A percentile compares a stretch with the other conserved stretches of the same genome.
These are phyloP conservation scores for Columba guinea DNA, from an alignment of 2,797 vertebrate species.

Conservation along the genomic window DNA sequence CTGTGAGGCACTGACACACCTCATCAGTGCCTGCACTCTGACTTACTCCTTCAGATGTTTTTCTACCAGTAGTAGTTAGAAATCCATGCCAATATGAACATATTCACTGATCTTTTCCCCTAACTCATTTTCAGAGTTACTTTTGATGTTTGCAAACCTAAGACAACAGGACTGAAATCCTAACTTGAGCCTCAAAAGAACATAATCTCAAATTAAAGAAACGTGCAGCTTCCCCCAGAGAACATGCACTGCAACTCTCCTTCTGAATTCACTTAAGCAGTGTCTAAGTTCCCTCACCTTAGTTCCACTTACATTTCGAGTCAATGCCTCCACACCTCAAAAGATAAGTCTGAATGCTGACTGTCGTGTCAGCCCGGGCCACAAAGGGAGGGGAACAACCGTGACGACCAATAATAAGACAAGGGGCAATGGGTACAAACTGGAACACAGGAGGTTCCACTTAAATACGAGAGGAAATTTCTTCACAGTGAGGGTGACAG, in stretches of 20 bases:
- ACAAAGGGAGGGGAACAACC: too few species aligned
- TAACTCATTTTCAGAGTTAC: neutral
- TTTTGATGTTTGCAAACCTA: neutral
- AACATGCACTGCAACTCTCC: fast-evolving
- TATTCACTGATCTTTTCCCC: fast-evolving
- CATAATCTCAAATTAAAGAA: fast-evolving
- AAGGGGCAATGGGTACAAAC: too few species aligned
- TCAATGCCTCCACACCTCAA: neutral
- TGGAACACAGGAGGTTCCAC: too few species aligned
- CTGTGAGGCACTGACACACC: neutral
- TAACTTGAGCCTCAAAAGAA: too few species aligned
- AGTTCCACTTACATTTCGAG: fast-evolving
- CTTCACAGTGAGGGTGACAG: too few species aligned
- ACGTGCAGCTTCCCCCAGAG: fast-evolving
- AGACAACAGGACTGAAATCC: neutral
- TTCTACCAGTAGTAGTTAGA: fast-evolving
- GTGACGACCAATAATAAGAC: too few species aligned
- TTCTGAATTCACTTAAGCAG: fast-evolving
- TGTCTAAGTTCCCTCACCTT: fast-evolving
- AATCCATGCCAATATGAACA: fast-evolving
- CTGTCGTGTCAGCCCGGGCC: neutral
- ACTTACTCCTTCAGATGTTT: neutral
- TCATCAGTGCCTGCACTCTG: neutral
- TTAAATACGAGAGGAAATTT: too few species aligned
- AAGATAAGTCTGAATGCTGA: neutral